Conservation (phyloP, 1,140 invertebrate species). For the Chironomus tepperi region DNA sequence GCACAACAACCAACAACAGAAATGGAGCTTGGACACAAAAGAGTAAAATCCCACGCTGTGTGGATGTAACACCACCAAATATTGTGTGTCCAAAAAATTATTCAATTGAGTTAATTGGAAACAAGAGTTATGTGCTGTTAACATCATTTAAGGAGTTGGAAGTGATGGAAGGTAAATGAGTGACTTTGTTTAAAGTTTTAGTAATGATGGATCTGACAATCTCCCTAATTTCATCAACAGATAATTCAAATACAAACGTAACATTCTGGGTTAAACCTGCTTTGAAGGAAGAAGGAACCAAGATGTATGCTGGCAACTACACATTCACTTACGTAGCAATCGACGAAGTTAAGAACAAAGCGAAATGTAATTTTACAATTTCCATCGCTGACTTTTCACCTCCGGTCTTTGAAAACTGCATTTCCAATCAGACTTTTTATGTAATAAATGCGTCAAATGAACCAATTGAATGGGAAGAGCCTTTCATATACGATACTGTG, state of each 20-base stretch:
- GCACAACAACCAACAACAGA: slow-evolving; percentile 36
- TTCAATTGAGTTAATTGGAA: slow-evolving; percentile 5
- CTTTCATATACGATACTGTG: slow-evolving; percentile 61
- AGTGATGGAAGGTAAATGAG: slow-evolving; percentile 35
- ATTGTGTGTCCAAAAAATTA: slow-evolving; percentile 47
- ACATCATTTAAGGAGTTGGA: slow-evolving; percentile 32
- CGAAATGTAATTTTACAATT: slow-evolving; percentile 46
- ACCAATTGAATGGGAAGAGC: slow-evolving; percentile 54
- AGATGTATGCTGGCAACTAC: slow-evolving; percentile 42
- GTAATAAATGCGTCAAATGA: slow-evolving; percentile 38
- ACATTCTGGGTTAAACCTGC: slow-evolving; percentile 44
- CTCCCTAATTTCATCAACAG: slow-evolving; percentile 32
- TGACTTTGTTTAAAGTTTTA: neutral
- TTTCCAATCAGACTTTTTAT: slow-evolving; percentile 47
- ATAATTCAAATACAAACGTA: slow-evolving; percentile 43
- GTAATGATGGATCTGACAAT: too few species aligned
- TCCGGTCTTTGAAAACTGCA: slow-evolving; percentile 54
- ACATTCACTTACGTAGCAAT: slow-evolving; percentile 45
- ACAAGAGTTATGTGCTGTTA: neutral
- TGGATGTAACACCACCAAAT: slow-evolving; percentile 46
- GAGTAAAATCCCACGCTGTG: slow-evolving; percentile 40
- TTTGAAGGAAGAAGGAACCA: slow-evolving; percentile 32
- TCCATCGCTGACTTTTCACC: slow-evolving; percentile 49
- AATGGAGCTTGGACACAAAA: slow-evolving; percentile 44
- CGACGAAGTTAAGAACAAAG: slow-evolving; percentile 46